These are phyloP conservation scores for Himalopsyche kuldschensis DNA, from an alignment of 2,888 invertebrate species.

Conservation along the genomic window DNA sequence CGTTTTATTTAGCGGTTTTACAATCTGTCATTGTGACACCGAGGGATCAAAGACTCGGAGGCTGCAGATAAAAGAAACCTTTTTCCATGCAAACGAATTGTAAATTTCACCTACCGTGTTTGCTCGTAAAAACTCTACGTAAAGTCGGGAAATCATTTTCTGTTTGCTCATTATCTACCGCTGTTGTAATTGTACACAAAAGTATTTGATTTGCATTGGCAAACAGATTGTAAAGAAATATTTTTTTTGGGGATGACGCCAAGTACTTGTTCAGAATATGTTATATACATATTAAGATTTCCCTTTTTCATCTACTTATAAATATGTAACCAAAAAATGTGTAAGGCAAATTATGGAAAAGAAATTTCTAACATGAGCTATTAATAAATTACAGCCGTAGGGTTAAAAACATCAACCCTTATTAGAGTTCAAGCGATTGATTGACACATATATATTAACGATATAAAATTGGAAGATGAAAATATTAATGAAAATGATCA, in stretches of 20 bases:
- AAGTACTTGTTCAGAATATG: neutral
- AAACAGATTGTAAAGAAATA: neutral
- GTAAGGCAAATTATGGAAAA: too few relatives aligned
- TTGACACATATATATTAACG: too few relatives aligned
- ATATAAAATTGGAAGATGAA: too few relatives aligned
- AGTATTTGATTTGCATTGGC: neutral
- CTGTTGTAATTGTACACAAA: neutral
- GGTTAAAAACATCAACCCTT: too few relatives aligned
- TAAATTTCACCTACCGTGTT: neutral
- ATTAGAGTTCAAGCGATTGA: too few relatives aligned
- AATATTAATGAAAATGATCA: too few relatives aligned
- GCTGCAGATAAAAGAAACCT: neutral
- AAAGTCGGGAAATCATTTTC: neutral
- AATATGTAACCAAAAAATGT: too few relatives aligned
- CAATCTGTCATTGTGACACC: neutral
- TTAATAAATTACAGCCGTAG: too few relatives aligned
- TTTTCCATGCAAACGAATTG: neutral
- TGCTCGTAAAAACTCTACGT: neutral
- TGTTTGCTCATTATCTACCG: neutral
- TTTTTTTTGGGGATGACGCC: neutral
- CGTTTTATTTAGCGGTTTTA: neutral
- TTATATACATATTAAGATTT: too few relatives aligned
- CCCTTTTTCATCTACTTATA: too few relatives aligned
- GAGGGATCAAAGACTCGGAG: neutral
- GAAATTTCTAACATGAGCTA: too few relatives aligned